Evolutionary conservation across 2,113 vertebrate genomes (phyloP).

Genomic region (Paraplagusia blochii): DNA sequence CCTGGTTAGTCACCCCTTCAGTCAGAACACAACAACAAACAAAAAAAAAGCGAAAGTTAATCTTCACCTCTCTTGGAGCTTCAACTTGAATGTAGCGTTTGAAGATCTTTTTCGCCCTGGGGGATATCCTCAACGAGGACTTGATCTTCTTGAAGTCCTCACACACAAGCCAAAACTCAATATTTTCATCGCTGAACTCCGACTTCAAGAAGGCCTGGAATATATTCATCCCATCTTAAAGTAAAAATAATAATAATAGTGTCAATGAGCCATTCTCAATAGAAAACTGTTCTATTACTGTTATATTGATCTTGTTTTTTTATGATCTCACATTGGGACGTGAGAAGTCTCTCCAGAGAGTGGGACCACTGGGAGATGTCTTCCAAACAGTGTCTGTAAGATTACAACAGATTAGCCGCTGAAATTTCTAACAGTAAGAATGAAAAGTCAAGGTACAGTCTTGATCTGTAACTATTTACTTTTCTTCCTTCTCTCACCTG

Average conservation of each 20-base stretch:
- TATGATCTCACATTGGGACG: slow-evolving; percentile 74
- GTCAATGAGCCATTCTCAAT: too few species aligned
- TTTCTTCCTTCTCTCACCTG: slow-evolving; percentile 43
- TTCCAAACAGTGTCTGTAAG: slow-evolving; percentile 65
- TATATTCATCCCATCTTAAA: slow-evolving; percentile 71
- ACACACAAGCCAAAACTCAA: slow-evolving; percentile 81
- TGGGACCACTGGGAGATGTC: slow-evolving; percentile 76
- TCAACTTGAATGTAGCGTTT: slow-evolving; percentile 72
- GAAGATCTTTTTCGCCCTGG: slow-evolving; percentile 79
- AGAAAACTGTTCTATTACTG: too few species aligned
- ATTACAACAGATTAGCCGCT: slow-evolving; percentile 11
- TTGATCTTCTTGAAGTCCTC: slow-evolving; percentile 78
- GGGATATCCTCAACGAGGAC: slow-evolving; percentile 60
- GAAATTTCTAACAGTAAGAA: neutral
- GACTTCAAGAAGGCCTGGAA: slow-evolving; percentile 79
- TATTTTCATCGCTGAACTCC: slow-evolving; percentile 82
- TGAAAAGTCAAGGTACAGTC: neutral
- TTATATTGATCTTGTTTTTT: neutral
- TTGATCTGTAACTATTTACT: slow-evolving; percentile 1
- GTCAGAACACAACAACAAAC: too few species aligned
- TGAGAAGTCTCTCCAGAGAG: slow-evolving; percentile 73
- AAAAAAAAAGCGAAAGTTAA: neutral
- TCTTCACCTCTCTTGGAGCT: slow-evolving; percentile 76
- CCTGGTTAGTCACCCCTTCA: too few species aligned
- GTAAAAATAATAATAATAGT: too few species aligned